Base-by-base conservation (phyloP, 2,113 vertebrate species). In the Porphyrio hochstetteri region DNA sequence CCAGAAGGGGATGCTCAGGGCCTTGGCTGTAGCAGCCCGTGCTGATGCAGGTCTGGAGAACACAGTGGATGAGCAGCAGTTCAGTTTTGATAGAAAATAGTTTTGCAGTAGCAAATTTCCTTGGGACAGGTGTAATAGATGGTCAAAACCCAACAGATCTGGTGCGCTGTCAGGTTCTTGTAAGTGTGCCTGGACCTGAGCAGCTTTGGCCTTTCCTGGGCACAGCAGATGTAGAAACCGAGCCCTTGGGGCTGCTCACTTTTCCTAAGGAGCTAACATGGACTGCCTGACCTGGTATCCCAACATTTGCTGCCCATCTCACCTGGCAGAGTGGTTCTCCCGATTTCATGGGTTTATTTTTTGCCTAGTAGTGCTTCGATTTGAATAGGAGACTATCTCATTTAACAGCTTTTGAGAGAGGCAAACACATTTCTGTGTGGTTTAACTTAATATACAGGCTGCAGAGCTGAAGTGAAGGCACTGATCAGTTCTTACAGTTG, bases 401-500 rank as follows among this genome's bases (percentile, higher is more conserved):
- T 82, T 74, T 83, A 93, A n/a, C 70, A 86, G 85, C 82, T 95
- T 93, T 72, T 76, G 63, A 82, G 86, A 86, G 90, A 46, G 59
- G 72, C 71, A 80, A 83, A 72, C 56, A 17, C 69, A 15, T 95
- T 81, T 83, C n/a, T 67, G 59, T 92, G 82, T 55, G 76, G 53
- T 86, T 93, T 94, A 44, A 61, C 82, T 90, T 75, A 75, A 84
- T 84, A 78, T 20, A 70, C 52, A 71, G 52, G 33, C 85, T 86
- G 82, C 92, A 68, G 92, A 94, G 88, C 90, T 53, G 59, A 48
- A 85, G 90, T 18, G 79, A 79, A 93, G 75, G 90, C 71, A 9
- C 92, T 72, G 86, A 88, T 90, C 79, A 44, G 82, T 59, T 97
- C 79, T 57, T 82, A 65, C 67, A 88, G 80, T 80, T 74, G 94